Conservation (phyloP, 2,797 vertebrate species). For the Cuculus canorus region DNA sequence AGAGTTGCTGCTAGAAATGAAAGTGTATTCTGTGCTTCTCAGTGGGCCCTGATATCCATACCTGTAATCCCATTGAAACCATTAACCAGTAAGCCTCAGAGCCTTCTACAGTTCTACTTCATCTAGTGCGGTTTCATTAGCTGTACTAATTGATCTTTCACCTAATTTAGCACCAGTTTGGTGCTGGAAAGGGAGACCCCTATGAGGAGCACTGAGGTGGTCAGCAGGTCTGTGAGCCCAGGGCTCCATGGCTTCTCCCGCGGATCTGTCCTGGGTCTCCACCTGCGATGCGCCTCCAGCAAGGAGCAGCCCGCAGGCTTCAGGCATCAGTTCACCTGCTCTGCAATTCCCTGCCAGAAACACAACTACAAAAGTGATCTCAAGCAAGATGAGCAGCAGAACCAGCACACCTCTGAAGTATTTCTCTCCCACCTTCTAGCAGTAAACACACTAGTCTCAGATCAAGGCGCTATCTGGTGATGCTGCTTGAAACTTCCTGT, state of each 20-base stretch:
- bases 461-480: neutral
- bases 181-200: neutral
- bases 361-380: neutral
- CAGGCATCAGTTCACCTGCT: neutral
- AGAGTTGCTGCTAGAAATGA: neutral
- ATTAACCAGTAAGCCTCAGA: neutral
- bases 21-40: neutral
- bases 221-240: accelerated
- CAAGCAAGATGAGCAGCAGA: neutral
- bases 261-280: accelerated
- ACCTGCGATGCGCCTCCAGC: neutral
- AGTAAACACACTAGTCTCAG: neutral
- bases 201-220: accelerated
- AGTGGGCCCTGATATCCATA: neutral
- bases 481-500: neutral
- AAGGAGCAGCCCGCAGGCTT: neutral
- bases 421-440: neutral
- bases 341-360: neutral
- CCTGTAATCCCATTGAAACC: neutral
- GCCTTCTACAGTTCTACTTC: too few species aligned
- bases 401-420: neutral
- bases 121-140: neutral
- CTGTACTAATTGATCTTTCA: neutral
- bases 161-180: neutral
- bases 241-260: neutral